phyloP scores from a whole-genome alignment of 2,888 invertebrate species.

The Andrena flavipes region DNA sequence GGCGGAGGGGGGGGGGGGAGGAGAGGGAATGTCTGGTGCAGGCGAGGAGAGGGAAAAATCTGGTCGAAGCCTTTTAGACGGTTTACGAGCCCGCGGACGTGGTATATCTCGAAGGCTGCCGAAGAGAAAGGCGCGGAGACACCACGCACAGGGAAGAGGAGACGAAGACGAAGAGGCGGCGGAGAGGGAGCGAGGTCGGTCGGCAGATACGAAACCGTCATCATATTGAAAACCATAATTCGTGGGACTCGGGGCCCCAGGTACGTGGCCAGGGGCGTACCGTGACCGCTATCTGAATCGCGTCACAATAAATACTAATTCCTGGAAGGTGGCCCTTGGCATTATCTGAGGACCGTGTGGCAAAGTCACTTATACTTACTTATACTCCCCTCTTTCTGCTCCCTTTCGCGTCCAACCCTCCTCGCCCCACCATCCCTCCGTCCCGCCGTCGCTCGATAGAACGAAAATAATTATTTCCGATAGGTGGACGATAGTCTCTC shows the following conservation, averaged over 20 bases:
- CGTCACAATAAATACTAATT: conserved; percentile 85
- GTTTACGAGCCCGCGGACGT: conserved; percentile 75
- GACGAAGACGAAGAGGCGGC: conserved; percentile 45
- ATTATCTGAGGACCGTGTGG: conserved; percentile 74
- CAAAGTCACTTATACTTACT: conserved; percentile 82
- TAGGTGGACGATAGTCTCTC: conserved; percentile 70
- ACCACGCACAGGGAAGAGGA: conserved; percentile 47
- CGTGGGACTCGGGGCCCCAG: conserved; percentile 73
- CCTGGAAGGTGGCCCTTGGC: conserved; percentile 81
- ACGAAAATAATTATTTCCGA: conserved; percentile 81
- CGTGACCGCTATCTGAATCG: conserved; percentile 83
- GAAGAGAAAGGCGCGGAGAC: conserved; percentile 53
- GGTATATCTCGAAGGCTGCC: conserved; percentile 67
- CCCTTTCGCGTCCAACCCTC: conserved; percentile 55
- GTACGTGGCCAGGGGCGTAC: conserved; percentile 67
- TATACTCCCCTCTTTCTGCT: conserved; percentile 73
- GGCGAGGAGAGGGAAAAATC: conserved; percentile 42
- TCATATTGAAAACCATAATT: conserved; percentile 85
- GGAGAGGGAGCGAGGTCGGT: conserved; percentile 59
- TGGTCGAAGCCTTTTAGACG: conserved; percentile 79
- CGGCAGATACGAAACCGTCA: conserved; percentile 79
- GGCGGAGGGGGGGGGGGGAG: not conserved
- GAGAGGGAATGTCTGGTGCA: conserved; percentile 19
- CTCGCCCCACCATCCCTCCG: conserved; percentile 41
- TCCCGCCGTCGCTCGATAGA: conserved; percentile 75